Base-by-base conservation (phyloP, 1,140 invertebrate genomes). In the Paraescarpia echinospica region DNA sequence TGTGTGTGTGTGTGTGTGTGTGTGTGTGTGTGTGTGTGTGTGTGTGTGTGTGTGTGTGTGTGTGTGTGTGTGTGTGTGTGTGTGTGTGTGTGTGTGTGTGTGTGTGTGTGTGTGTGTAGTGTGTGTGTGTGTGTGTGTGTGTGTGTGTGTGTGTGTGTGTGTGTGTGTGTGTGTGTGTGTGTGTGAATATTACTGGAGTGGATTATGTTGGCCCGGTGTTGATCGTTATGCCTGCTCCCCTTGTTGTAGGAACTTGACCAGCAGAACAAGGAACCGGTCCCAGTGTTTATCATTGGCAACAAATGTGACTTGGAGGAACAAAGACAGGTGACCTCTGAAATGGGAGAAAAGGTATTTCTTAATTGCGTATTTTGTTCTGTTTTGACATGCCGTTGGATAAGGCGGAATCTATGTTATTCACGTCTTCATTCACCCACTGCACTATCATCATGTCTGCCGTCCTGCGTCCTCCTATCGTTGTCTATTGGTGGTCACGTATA, bases 241-340 rank as follows among this genome's bases (percentile, higher is more conserved):
- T n/a, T n/a, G 18, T n/a, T 51, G 34, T 77, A 93, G 93, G 92
- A 92, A 33, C 35, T 93, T 31, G 93, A 93, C 35, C 34, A 90
- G 34, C 94, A 94, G 93, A 93, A 93, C 31, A 95, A 95, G 35
- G 95, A 96, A 59, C 93, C 95, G 88, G 94, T 95, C 27, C 95
- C 95, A 1, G 93, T 95, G 34, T 92, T 95, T 31, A 91, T 96
- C 33, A 93, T 95, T 22, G 95, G 95, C 31, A 96, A 96, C 93
- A 96, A 96, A 92, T 77, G 88, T 33, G 95, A 96, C 91, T 92
- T 96, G n/a, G 92, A 92, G 41, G 93, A 94, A 0, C 88, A 93
- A 22, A 93, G 94, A 35, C 88, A 93, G 90, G 94, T 96, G 14
- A 91, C 92, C 14, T 91, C 92, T 6, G 51, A 91, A 91, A 93